phyloP scores from a whole-genome alignment of 2,113 vertebrate species.

The Plotosus lineatus region DNA sequence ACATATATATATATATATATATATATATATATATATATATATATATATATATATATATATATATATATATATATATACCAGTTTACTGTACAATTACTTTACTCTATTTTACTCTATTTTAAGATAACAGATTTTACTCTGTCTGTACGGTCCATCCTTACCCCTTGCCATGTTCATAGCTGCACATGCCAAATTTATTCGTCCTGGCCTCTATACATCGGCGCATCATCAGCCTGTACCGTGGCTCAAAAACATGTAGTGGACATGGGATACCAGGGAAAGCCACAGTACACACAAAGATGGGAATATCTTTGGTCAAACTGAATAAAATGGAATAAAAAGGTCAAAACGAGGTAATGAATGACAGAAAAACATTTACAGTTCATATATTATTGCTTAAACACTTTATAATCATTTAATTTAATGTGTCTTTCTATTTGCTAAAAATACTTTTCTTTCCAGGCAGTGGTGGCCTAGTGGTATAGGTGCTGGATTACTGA shows the following conservation, averaged over 20 bases:
- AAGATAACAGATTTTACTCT: too few relatives aligned
- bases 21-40: too few relatives aligned
- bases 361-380: background rate
- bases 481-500: too few relatives aligned
- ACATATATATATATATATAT: too few relatives aligned
- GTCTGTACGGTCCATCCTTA: too few relatives aligned
- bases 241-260: constrained; percentile 87
- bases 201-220: constrained; percentile 88
- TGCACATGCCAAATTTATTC: constrained; percentile 90
- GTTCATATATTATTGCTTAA: background rate
- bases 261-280: constrained; percentile 84
- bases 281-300: constrained; percentile 88
- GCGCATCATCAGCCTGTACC: constrained; percentile 90
- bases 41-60: background rate
- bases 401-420: background rate
- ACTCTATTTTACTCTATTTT: too few relatives aligned
- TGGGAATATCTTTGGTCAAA: constrained; percentile 83
- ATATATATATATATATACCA: background rate
- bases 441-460: background rate
- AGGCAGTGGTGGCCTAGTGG: too few relatives aligned
- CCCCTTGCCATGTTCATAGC: constrained; percentile 84
- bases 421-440: background rate
- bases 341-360: background rate
- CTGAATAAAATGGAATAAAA: constrained; percentile 59
- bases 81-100: too few relatives aligned